Evolutionary conservation across 2,888 invertebrate species (phyloP).

Genomic region (Alloscopus bannaensis): DNA sequence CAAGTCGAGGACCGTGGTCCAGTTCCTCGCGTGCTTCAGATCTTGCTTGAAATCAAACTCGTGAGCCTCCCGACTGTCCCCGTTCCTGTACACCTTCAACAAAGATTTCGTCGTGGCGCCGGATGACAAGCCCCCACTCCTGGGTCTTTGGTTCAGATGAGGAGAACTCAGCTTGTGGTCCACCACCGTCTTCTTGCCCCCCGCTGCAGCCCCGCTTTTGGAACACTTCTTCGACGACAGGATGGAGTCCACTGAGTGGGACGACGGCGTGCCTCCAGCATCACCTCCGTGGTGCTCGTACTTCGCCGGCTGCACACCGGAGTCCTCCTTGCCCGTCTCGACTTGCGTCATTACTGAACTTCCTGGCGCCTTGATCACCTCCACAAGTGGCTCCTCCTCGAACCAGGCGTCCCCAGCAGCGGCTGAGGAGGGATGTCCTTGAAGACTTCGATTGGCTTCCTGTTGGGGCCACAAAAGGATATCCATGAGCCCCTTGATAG

Average conservation of each 20-base stretch:
- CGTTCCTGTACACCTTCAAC: conserved; percentile 68
- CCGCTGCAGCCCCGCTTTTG: conserved; percentile 24
- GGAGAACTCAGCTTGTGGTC: conserved; percentile 41
- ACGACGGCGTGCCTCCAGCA: conserved; percentile 32
- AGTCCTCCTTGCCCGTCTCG: conserved; percentile 66
- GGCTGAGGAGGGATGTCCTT: too few relatives aligned
- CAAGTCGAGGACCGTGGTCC: conserved; percentile 66
- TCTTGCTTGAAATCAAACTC: conserved; percentile 23
- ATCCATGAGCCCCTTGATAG: too few relatives aligned
- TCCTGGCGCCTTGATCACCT: too few relatives aligned
- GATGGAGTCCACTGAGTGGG: conserved; percentile 25
- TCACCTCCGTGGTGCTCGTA: conserved; percentile 30
- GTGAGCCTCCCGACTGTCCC: conserved; percentile 46
- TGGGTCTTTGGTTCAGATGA: conserved; percentile 6
- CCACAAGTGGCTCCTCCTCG: too few relatives aligned
- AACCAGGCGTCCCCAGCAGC: too few relatives aligned
- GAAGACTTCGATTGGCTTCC: too few relatives aligned
- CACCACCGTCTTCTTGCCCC: conserved; percentile 21
- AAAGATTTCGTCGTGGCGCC: conserved; percentile 14
- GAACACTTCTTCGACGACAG: conserved; percentile 7
- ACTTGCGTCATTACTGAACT: conserved; percentile 69
- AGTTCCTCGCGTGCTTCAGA: conserved; percentile 41
- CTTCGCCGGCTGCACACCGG: conserved; percentile 56
- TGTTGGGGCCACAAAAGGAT: too few relatives aligned
- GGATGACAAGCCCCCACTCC: conserved; percentile 6